These are phyloP conservation scores for Mythimna impura DNA, from an alignment of 2,888 invertebrate genomes.

Conservation along the genomic window DNA sequence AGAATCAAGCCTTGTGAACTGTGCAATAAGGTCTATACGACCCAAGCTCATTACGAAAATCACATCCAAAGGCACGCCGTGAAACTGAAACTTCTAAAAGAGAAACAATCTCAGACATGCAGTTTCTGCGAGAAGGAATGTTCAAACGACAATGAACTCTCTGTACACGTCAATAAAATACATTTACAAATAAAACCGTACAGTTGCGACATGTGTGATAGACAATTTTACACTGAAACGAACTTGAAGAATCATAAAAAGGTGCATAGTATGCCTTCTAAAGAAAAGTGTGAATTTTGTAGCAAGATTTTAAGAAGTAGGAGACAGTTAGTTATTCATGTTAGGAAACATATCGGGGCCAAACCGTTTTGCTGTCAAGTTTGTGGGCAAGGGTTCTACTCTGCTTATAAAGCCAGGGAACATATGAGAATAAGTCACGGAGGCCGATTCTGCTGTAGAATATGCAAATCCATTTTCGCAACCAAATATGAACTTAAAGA, in stretches of 20 bases:
- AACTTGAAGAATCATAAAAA: conserved; percentile 81
- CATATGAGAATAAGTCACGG: conserved; percentile 83
- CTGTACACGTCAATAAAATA: conserved; percentile 83
- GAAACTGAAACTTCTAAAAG: conserved; percentile 70
- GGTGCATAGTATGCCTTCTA: conserved; percentile 75
- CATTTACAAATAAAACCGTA: conserved; percentile 87
- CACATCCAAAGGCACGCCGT: conserved; percentile 80
- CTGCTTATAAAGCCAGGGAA: conserved; percentile 70
- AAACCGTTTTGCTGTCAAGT: conserved; percentile 81
- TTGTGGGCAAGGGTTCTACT: conserved; percentile 79
- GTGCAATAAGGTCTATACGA: conserved; percentile 77
- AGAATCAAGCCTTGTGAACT: conserved; percentile 73
- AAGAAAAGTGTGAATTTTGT: conserved; percentile 82
- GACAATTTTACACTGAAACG: conserved; percentile 81
- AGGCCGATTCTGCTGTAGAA: conserved; percentile 79
- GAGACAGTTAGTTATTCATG: conserved; percentile 81
- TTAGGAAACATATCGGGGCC: conserved; percentile 82
- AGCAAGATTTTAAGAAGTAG: conserved; percentile 78
- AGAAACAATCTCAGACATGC: conserved; percentile 73
- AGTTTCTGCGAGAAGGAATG: conserved; percentile 85
- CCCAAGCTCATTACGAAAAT: conserved; percentile 72
- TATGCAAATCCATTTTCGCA: conserved; percentile 78
- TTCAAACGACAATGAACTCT: conserved; percentile 79
- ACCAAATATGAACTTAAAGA: conserved; percentile 76
- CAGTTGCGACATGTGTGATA: conserved; percentile 85